Evolutionary conservation across 2,113 vertebrate species (phyloP).

Genomic region (Eidolon helvum): DNA sequence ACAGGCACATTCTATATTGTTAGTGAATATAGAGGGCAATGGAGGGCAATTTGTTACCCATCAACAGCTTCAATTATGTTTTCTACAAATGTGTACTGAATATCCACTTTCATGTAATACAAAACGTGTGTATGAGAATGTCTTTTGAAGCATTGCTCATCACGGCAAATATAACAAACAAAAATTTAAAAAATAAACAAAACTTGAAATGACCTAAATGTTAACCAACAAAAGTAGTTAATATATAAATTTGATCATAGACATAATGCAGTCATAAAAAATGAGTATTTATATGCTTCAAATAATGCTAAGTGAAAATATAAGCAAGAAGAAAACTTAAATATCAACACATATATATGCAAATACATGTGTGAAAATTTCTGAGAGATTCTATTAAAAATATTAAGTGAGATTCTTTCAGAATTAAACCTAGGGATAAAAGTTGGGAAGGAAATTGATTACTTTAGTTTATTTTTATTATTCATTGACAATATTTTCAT

Average conservation of each 20-base stretch:
- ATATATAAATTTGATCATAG: background rate
- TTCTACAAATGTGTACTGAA: background rate
- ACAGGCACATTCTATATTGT: background rate
- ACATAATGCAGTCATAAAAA: background rate
- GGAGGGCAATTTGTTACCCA: background rate
- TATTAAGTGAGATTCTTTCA: background rate
- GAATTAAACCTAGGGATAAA: background rate
- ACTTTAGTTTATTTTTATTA: background rate
- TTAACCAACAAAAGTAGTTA: background rate
- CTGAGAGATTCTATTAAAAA: background rate
- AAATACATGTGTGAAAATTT: background rate
- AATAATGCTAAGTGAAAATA: background rate
- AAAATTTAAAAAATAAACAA: background rate
- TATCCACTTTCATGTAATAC: background rate
- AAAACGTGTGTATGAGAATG: background rate
- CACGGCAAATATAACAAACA: background rate
- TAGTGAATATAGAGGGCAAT: background rate
- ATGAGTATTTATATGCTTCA: background rate
- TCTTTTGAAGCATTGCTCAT: background rate
- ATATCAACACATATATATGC: background rate
- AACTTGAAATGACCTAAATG: background rate
- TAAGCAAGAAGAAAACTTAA: background rate
- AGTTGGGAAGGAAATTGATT: fast-evolving
- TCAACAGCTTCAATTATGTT: background rate
- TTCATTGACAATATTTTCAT: background rate